Evolutionary conservation across 2,888 invertebrate genomes (phyloP).

Genomic region (Thymelicus lineola): DNA sequence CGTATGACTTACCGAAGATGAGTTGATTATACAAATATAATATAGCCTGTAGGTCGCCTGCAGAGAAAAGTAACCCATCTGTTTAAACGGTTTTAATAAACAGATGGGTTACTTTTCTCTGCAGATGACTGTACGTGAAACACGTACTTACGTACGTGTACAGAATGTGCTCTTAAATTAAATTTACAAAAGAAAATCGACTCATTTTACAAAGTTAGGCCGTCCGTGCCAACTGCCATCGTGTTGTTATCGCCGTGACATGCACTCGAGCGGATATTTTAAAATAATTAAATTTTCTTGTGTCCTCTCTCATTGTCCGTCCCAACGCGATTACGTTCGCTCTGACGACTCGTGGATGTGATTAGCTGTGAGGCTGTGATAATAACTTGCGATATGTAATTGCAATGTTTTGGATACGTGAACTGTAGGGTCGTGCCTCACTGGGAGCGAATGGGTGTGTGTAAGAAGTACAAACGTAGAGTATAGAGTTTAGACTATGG

Average conservation of each 20-base stretch:
- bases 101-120: no score
- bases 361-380: conserved; percentile 9
- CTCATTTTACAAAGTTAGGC: neutral
- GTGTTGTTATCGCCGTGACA: no score
- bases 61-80: no score
- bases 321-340: conserved; percentile 8
- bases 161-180: neutral
- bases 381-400: neutral
- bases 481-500: no score
- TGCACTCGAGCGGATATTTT: neutral
- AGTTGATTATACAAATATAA: no score
- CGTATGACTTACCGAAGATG: no score
- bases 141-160: neutral
- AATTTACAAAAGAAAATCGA: neutral
- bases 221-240: no score
- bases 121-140: no score
- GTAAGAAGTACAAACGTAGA: no score
- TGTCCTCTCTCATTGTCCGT: conserved; percentile 11
- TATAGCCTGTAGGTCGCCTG: no score
- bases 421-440: neutral
- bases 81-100: no score
- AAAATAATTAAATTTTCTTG: conserved; percentile 6
- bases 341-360: neutral
- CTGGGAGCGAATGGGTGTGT: no score
- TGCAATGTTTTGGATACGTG: neutral